Conservation (phyloP, 2,797 vertebrate genomes). For the Pantherophis alleghaniensis region DNA sequence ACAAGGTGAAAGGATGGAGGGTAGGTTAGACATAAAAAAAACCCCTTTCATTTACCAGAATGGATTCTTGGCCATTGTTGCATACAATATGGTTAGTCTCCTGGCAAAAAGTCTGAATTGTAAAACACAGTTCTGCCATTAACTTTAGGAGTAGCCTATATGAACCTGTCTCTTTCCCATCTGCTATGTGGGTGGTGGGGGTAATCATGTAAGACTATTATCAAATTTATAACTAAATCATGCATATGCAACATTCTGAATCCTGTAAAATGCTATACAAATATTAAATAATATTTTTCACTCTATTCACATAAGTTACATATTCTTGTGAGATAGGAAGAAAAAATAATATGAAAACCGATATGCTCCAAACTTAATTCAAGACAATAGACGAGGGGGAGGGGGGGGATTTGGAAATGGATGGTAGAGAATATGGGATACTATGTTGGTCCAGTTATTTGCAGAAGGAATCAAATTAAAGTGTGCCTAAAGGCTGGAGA, state of each 20-base stretch:
- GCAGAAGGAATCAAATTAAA: conserved; percentile 14
- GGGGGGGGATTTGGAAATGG: not conserved
- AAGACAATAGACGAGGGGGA: not conserved
- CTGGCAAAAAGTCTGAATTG: not conserved
- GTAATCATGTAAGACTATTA: not conserved
- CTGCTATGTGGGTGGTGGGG: not conserved
- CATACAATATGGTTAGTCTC: no score
- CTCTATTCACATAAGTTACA: not conserved
- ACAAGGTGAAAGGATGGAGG: not conserved
- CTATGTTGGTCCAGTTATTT: conserved; percentile 9
- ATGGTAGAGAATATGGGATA: not conserved
- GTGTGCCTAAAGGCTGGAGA: conserved; percentile 10
- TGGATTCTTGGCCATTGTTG: not conserved
- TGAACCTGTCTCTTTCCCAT: not conserved
- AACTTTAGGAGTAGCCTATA: not conserved
- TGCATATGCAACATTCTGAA: not conserved
- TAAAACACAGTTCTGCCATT: not conserved
- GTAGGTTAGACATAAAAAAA: no score
- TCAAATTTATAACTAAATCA: not conserved
- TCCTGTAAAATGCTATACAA: not conserved
- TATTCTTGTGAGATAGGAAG: not conserved
- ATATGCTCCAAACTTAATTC: not conserved
- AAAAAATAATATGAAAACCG: not conserved
- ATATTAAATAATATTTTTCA: not conserved
- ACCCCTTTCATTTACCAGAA: not conserved